Evolutionary conservation across 2,113 vertebrate species (phyloP).

Genomic region (Origma solitaria): DNA sequence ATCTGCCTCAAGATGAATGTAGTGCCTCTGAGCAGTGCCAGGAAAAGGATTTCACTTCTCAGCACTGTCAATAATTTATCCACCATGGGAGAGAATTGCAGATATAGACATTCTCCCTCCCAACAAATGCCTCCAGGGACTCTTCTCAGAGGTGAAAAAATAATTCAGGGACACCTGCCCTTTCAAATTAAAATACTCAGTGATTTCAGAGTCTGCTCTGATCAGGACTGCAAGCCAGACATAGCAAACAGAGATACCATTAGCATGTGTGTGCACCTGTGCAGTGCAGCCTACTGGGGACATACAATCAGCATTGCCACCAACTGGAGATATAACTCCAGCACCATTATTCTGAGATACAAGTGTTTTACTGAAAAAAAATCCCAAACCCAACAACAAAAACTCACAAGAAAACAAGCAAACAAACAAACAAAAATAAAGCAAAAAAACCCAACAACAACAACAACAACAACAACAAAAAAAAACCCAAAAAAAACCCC

Average conservation of each 20-base stretch:
- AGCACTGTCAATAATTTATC: constrained; percentile 43
- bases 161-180: background rate
- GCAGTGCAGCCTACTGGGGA: background rate
- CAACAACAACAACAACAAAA: too few species aligned
- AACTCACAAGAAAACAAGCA: background rate
- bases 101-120: background rate
- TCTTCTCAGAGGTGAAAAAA: background rate
- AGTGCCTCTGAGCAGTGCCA: constrained; percentile 8
- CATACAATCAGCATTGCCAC: fast-evolving
- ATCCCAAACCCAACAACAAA: too few species aligned
- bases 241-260: background rate
- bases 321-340: background rate
- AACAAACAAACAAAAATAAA: background rate
- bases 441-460: fast-evolving
- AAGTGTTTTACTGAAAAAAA: background rate
- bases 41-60: constrained; percentile 39
- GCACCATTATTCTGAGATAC: background rate
- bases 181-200: background rate
- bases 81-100: background rate
- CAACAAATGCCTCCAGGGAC: background rate
- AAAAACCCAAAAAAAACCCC: too few species aligned
- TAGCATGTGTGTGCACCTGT: background rate
- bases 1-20: constrained; percentile 14
- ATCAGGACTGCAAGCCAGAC: background rate
- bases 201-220: background rate